Evolutionary conservation across 2,797 vertebrate species (phyloP).

Genomic region (Rachycentron canadum): DNA sequence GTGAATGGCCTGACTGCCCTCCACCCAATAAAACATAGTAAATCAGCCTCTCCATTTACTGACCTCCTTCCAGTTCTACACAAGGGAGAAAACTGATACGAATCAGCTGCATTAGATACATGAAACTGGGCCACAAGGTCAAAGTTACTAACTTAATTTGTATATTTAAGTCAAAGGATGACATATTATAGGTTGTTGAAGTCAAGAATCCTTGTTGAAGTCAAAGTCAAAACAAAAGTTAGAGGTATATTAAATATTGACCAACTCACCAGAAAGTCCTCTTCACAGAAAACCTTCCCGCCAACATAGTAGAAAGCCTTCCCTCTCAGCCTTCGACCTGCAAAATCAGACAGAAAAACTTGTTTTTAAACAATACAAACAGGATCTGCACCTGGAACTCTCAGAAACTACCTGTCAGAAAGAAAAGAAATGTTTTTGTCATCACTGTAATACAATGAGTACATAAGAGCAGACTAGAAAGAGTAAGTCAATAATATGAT

Average conservation of each 20-base stretch:
- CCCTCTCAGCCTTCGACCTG: slow-evolving; percentile 94
- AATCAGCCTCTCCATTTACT: slow-evolving; percentile 64
- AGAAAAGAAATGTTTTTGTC: neutral
- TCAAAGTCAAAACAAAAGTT: slow-evolving; percentile 2
- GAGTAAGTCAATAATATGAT: slow-evolving; percentile 12
- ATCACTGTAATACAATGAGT: neutral
- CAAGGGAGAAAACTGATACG: slow-evolving; percentile 55
- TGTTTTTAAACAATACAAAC: neutral
- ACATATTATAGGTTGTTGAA: slow-evolving; percentile 2
- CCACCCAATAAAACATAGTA: slow-evolving; percentile 45
- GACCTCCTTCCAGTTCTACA: slow-evolving; percentile 46
- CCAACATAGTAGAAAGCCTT: slow-evolving; percentile 99
- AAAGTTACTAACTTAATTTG: slow-evolving; percentile 18
- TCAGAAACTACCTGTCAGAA: neutral
- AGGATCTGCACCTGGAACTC: neutral
- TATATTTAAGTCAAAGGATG: slow-evolving; percentile 11
- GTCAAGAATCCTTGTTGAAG: neutral
- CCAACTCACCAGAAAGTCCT: slow-evolving; percentile 95
- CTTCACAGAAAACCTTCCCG: slow-evolving; percentile 97
- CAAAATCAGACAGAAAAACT: slow-evolving; percentile 36
- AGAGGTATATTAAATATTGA: slow-evolving; percentile 2
- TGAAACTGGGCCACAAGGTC: slow-evolving; percentile 50
- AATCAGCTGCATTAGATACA: slow-evolving; percentile 40
- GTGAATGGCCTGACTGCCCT: slow-evolving; percentile 17
- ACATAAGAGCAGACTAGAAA: slow-evolving; percentile 27